Evolutionary conservation across 2,113 vertebrate species (phyloP).

Genomic region (Ptilorrhoa leucosticta): DNA sequence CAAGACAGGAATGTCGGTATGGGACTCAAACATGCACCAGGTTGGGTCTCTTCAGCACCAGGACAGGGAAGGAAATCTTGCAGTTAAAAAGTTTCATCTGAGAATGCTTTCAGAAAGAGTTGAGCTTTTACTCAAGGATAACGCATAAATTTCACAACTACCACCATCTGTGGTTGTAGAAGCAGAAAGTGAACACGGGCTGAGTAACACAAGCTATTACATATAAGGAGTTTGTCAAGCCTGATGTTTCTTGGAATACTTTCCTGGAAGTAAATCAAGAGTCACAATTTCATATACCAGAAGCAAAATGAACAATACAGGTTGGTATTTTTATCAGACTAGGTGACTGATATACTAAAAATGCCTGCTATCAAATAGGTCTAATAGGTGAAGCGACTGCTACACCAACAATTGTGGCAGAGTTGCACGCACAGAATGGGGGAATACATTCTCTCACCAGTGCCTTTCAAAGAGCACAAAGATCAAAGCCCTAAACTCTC

Average conservation of each 20-base stretch:
- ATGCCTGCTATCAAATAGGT: background rate
- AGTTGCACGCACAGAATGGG: background rate
- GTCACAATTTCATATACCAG: rapidly evolving
- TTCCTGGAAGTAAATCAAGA: background rate
- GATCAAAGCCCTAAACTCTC: background rate
- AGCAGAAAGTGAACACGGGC: background rate
- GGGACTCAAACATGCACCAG: background rate
- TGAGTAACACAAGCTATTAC: background rate
- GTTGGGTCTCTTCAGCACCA: background rate
- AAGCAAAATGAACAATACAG: background rate
- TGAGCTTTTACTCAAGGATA: background rate
- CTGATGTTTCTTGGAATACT: background rate
- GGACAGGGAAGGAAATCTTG: background rate
- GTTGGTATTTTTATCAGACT: background rate
- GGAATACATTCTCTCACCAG: background rate
- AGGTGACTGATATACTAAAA: background rate
- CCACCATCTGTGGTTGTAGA: background rate
- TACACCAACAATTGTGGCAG: background rate
- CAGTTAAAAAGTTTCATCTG: background rate
- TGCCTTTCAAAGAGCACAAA: background rate
- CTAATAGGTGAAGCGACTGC: background rate
- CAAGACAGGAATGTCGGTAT: background rate
- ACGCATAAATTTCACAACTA: background rate
- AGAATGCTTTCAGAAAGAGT: background rate
- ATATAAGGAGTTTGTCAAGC: background rate